Base-by-base conservation (phyloP, 1,140 invertebrate species). In the Zaprionus africanus region DNA sequence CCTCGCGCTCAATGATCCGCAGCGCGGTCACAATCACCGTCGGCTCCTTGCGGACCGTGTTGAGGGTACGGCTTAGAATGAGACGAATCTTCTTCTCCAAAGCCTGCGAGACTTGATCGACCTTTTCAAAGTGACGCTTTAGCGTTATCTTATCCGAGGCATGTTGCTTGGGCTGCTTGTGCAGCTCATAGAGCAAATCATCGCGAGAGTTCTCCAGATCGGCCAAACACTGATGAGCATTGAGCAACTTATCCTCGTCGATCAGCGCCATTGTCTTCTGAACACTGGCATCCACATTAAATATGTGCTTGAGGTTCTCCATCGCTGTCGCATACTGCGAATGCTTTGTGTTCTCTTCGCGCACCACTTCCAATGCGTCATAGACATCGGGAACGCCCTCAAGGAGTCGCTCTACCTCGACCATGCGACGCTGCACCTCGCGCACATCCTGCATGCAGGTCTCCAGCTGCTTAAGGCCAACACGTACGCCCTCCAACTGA, bases 261-360 rank as follows among this genome's bases (percentile, higher is more conserved):
- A 99, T 99, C 94, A 97, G 97, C 60, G 97, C 96, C 84, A 98
- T 96, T 0, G 98, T 99, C 93, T 98, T 98, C 64, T 97, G 96
- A 2, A 99, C 97, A 93, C 97, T 99, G 91, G 99, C 98, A 12
- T 98, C 98, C 0, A 99, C 98, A 53, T 98, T 99, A 82, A 99
- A 99, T 67, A 99, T 99, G 90, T 99, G 98, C 92, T 99, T 99
- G 5, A 99, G 93, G 93, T 99, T 99, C 91, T 99, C 98, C 94
- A 98, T 98, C 2, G 99, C 98, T 12, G 98, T 99, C 0, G 98
- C 98, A 93, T 99, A 99, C 93, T 99, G 97, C 0, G 97, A 98
- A 93, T 99, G 98, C 19, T 96, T 95, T 75, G 97, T 97, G 92
- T 99, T 99, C 93, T 99, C 98, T 74, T 98, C 97, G 41, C 97